A percentile compares a stretch with the other conserved stretches of the same genome.
These are phyloP conservation scores for Rhyzopertha dominica DNA, from an alignment of 1,140 invertebrate species.

Conservation along the genomic window DNA sequence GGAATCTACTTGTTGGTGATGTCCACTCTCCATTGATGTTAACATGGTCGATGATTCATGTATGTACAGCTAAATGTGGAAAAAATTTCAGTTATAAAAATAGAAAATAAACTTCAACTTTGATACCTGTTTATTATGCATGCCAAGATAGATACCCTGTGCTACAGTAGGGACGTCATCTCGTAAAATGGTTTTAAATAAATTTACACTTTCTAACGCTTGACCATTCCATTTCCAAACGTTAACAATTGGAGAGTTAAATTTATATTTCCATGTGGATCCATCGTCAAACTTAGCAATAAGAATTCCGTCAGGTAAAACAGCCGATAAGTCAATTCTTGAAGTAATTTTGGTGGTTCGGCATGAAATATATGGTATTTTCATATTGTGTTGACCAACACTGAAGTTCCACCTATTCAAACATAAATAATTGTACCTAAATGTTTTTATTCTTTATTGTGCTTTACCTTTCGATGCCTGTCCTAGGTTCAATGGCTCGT, in stretches of 20 bases:
- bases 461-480: conserved; percentile 73
- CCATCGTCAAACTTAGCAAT: conserved; percentile 54
- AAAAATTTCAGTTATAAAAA: conserved; percentile 25
- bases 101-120: conserved; percentile 12
- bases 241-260: conserved; percentile 76
- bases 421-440: conserved; percentile 5
- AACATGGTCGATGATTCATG: conserved; percentile 58
- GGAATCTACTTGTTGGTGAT: conserved; percentile 23
- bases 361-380: conserved; percentile 48
- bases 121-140: conserved; percentile 71
- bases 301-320: conserved; percentile 72
- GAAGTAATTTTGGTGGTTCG: conserved; percentile 39
- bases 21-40: conserved; percentile 42
- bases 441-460: conserved; percentile 5
- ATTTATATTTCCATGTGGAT: conserved; percentile 69
- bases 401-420: conserved; percentile 86
- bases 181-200: conserved; percentile 57
- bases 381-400: conserved; percentile 80
- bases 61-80: conserved; percentile 70
- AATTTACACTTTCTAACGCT: conserved; percentile 63
- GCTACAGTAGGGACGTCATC: conserved; percentile 38
- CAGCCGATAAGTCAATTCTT: conserved; percentile 59
- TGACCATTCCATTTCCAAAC: conserved; percentile 69
- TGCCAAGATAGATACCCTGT: conserved; percentile 78
- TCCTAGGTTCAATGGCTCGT: conserved; percentile 75